Conservation (phyloP, 1,140 invertebrate genomes). For the Leptinotarsa defecta region DNA sequence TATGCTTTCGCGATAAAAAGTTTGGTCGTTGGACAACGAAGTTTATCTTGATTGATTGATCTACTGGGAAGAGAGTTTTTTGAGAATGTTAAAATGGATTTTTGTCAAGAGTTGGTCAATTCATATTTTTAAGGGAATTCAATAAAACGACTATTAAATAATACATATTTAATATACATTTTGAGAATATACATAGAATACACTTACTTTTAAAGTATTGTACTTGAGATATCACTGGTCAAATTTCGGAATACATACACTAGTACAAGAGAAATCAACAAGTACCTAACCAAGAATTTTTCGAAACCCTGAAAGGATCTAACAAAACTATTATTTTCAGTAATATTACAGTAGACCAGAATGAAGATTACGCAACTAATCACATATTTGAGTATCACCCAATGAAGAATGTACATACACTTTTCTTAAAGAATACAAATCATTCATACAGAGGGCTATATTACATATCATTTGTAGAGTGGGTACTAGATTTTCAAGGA, state of each 20-base stretch:
- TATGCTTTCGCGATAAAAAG: too few relatives aligned
- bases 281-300: too few relatives aligned
- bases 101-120: too few relatives aligned
- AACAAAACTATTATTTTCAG: too few relatives aligned
- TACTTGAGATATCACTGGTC: neutral
- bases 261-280: too few relatives aligned
- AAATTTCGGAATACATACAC: neutral
- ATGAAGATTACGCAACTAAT: neutral
- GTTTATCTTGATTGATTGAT: too few relatives aligned
- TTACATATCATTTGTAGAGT: too few relatives aligned
- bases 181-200: neutral
- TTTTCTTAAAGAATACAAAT: neutral
- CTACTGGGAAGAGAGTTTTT: too few relatives aligned
- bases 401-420: neutral
- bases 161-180: neutral
- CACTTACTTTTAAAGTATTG: neutral
- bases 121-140: neutral
- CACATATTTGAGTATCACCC: slow-evolving; percentile 2
- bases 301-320: too few relatives aligned
- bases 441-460: neutral
- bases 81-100: too few relatives aligned
- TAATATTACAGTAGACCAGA: neutral
- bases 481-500: too few relatives aligned
- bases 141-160: neutral
- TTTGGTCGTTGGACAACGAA: too few relatives aligned